Evolutionary conservation across 2,113 vertebrate species (phyloP).

Genomic region (Heterochromis multidens): DNA sequence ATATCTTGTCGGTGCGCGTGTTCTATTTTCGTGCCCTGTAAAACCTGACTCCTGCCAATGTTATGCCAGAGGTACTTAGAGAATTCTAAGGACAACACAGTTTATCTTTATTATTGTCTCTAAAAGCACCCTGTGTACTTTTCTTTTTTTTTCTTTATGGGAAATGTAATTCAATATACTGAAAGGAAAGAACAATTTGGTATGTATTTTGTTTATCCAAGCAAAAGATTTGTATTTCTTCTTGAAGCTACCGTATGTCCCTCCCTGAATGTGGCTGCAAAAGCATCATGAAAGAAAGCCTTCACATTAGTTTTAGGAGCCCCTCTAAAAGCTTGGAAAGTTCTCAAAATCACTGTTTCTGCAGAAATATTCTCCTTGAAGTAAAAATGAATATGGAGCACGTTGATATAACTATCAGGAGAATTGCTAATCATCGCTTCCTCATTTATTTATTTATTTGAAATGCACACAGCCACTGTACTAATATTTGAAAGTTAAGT

Average conservation of each 20-base stretch:
- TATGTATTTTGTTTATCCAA: not conserved
- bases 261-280: not conserved
- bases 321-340: constrained; percentile 45
- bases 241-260: not conserved
- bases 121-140: not conserved
- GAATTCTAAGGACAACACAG: not conserved
- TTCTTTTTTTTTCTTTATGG: not conserved
- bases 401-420: constrained; percentile 39
- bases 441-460: constrained; percentile 73
- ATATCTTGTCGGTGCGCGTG: not conserved
- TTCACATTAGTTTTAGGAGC: not conserved
- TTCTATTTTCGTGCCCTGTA: constrained; percentile 1
- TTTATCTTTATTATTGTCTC: not conserved
- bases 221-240: not conserved
- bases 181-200: not conserved
- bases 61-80: not conserved
- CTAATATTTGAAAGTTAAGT: constrained; percentile 78
- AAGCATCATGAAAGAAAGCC: not conserved
- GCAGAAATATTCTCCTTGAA: constrained; percentile 67
- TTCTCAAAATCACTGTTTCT: constrained; percentile 52
- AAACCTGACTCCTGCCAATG: constrained; percentile 2
- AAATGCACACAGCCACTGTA: constrained; percentile 60
- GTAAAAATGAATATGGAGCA: constrained; percentile 69
- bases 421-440: constrained; percentile 64
- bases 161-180: not conserved